Evolutionary conservation across 2,888 invertebrate species (phyloP), one percentile per base, ranked within the genome.

Genomic region (Tachystola acroxantha): DNA sequence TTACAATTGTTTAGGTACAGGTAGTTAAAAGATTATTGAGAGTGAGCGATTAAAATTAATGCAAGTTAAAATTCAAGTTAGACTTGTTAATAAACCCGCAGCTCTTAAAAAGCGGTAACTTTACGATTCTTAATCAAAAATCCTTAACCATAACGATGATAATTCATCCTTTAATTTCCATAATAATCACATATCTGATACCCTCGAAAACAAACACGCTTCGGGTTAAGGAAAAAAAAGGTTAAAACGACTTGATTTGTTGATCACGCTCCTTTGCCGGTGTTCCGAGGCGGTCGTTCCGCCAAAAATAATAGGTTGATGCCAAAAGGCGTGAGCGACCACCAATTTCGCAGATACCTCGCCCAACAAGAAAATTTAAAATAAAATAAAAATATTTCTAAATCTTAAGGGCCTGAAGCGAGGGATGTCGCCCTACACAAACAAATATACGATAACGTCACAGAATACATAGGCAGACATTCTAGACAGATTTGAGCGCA

Each of bases 131-230:
- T 40, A 40, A 40, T 40, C 35, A 20, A 36, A 36, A 33, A 26
- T 7, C 22, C 33, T 26, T 11, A 25, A 27, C 31, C 40, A 22
- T 41, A 41, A 51, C 58, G 64, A 67, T 65, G 68, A 67, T 57
- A 60, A 58, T 60, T 58, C 51, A 49, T 48, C 56, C 62, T 64
- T 69, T 67, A 73, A 71, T 73, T 61, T 68, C 64, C 69, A 73
- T 76, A 75, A 78, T 82, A 79, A 84, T 79, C 77, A 78, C 69
- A 72, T 58, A 59, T 69, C 65, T 64, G 60, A 62, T 67, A 74
- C 67, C 72, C 63, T 73, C 68, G 71, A 84, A 85, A 84, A 84
- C 85, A 85, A 85, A 85, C 85, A 85, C 79, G 76, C 68, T 65
- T 60, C 53, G 52, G 57, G 62, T 47, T 50, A 57, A 57, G 61